Base-by-base conservation (phyloP, 2,888 invertebrate genomes). In the Lasioglossum marginatum region DNA sequence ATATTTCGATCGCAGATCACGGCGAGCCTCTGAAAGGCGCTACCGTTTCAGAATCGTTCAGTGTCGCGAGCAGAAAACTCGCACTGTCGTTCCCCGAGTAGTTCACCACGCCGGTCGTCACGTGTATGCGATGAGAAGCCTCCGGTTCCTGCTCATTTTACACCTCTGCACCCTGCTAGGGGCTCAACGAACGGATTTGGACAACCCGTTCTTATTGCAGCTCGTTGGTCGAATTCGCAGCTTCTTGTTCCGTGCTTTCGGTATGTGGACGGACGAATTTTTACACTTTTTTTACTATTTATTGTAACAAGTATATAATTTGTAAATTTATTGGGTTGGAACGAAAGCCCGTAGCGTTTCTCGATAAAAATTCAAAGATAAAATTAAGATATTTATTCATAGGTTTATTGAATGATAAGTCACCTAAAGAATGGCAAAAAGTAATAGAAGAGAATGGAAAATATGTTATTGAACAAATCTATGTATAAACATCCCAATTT, bases 101-200 rank as follows among this genome's bases (percentile, higher is more conserved):
- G 19, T 68, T 31, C 10, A 3, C 14, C 8, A 16, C 14, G 4
- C 16, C 8, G 19, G 10, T 4, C 34, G 23, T 27, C 31, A 40
- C 37, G 23, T 14, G 57, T 37, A 12, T 40, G 40, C 72, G 27
- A 86, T 85, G 85, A 70, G 48, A 77, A 12, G 34, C 80, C 31
- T 83, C 5, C 37, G 37, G 31, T 19, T 83, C 40, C 82, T 71
- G 5, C 10, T 83, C 8, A 6, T 87, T 16, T n/a, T 81, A n/a
- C 40, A 66, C 14, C 16, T 77, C 27, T 87, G 52, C 63, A 43
- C 27, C 82, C 12, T 79, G 10, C 16, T 57, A 2, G 48, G n/a
- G 6, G 79, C 84, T 1, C 91, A 93, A 57, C 92, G 73, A 27
- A 92, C 92, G 14, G 68, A 43, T 8, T 77, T 94, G 5, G 94